A percentile compares a stretch with the other conserved stretches of the same genome.
These are phyloP conservation scores for Geodia barretti DNA, from an alignment of 37 sponge, comb jelly and placozoan species.

Conservation along the genomic window DNA sequence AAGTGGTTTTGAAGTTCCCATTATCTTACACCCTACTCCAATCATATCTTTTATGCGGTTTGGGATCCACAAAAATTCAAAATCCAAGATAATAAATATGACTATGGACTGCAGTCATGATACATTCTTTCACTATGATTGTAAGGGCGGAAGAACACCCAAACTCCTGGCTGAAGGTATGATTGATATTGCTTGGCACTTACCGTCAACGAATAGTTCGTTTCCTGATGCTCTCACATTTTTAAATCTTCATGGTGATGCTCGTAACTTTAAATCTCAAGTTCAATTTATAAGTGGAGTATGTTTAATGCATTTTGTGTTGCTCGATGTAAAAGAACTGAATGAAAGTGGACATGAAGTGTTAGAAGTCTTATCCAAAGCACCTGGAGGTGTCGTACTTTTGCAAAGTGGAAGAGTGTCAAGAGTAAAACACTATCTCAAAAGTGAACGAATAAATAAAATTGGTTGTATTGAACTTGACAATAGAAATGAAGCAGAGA, in stretches of 20 bases:
- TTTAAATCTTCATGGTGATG: conserved; percentile 41
- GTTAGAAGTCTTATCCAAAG: not conserved
- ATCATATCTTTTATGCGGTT: conserved; percentile 41
- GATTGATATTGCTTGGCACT: conserved; percentile 33
- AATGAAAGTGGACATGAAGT: not conserved
- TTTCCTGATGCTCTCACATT: conserved; percentile 35
- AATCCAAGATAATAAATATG: conserved; percentile 33
- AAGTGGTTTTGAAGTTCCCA: conserved; percentile 4
- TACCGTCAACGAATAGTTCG: conserved; percentile 13
- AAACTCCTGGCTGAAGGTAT: conserved; percentile 15
- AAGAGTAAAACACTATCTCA: too few species aligned
- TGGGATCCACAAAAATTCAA: conserved; percentile 22
- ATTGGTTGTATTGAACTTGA: not conserved
- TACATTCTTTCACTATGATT: conserved; percentile 30
- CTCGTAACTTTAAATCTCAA: conserved; percentile 8
- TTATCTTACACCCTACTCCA: conserved; percentile 21
- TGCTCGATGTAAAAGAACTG: conserved; percentile 5
- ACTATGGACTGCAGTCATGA: conserved; percentile 14
- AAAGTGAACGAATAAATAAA: not conserved
- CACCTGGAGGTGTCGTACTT: conserved; percentile 13
- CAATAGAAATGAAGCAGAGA: conserved; percentile 2
- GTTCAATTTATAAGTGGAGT: conserved; percentile 17
- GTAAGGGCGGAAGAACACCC: conserved; percentile 17
- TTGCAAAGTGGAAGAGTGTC: not conserved
- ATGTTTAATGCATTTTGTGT: conserved; percentile 9